Percentiles rank a stretch among this genome's conserved stretches.
phyloP scores from a whole-genome alignment of 2,888 invertebrate species.

The Podabrus alpinus region DNA sequence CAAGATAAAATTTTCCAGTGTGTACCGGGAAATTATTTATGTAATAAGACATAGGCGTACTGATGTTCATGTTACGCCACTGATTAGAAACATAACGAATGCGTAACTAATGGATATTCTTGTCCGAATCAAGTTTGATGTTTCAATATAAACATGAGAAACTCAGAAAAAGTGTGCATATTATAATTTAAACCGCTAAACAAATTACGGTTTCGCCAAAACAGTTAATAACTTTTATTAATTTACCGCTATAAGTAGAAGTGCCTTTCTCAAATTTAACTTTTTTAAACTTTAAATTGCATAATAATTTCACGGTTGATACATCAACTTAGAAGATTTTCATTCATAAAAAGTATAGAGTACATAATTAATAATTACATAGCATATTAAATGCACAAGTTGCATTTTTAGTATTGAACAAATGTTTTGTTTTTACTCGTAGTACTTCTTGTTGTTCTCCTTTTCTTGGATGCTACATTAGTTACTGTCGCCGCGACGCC shows the following conservation, averaged over 20 bases:
- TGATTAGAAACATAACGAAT: neutral
- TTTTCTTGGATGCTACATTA: conserved; percentile 5
- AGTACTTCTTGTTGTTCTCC: neutral
- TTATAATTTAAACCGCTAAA: conserved; percentile 1
- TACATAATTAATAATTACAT: too few relatives aligned
- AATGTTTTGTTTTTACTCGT: neutral
- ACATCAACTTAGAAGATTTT: neutral
- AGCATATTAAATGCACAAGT: neutral
- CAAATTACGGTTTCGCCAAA: conserved; percentile 1
- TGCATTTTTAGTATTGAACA: neutral
- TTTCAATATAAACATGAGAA: neutral
- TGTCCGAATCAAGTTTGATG: neutral
- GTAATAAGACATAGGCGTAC: neutral
- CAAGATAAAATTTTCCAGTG: neutral
- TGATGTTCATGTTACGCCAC: neutral
- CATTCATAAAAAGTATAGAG: neutral
- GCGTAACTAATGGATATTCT: neutral
- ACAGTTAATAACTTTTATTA: conserved; percentile 2
- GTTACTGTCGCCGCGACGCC: conserved; percentile 14
- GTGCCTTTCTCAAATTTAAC: neutral
- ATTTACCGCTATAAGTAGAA: conserved; percentile 3
- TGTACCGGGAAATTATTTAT: neutral
- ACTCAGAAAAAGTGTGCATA: neutral
- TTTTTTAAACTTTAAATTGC: neutral
- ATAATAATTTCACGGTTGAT: neutral